Conservation (phyloP, 2,797 vertebrate species). For the Acrossocheilus wenchowensis region DNA sequence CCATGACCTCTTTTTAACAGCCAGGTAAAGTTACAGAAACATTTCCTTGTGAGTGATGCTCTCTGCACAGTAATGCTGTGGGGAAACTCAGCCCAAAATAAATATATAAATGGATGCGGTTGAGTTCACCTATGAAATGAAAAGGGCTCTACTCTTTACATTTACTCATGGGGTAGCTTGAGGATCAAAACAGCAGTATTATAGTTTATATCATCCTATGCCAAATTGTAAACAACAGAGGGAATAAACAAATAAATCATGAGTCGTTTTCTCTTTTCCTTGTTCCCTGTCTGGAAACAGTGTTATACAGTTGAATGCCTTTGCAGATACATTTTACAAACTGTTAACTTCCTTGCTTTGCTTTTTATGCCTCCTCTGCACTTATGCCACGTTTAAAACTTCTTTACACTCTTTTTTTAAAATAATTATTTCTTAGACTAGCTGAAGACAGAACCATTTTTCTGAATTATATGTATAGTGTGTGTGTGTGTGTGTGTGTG, state of each 20-base stretch:
- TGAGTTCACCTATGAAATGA: slow-evolving; percentile 26
- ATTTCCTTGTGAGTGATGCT: background rate
- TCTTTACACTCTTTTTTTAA: background rate
- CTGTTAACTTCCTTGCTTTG: slow-evolving; percentile 19
- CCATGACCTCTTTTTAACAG: background rate
- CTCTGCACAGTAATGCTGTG: background rate
- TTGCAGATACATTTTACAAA: slow-evolving; percentile 20
- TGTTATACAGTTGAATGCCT: slow-evolving; percentile 12
- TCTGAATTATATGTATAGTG: background rate
- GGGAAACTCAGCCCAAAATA: background rate
- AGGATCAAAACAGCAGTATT: slow-evolving; percentile 29
- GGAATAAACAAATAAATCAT: slow-evolving; percentile 41
- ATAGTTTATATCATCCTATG: slow-evolving; percentile 18
- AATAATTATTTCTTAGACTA: background rate
- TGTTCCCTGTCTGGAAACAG: slow-evolving; percentile 19
- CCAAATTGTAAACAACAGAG: slow-evolving; percentile 17
- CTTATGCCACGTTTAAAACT: background rate
- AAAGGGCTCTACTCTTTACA: background rate
- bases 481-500: background rate
- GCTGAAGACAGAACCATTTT: slow-evolving; percentile 15
- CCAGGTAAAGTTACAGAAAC: background rate
- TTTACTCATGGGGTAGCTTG: slow-evolving; percentile 22
- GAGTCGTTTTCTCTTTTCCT: background rate
- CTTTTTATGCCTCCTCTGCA: slow-evolving; percentile 5
- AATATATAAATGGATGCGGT: slow-evolving; percentile 1